Evolutionary conservation across 1,140 invertebrate species (phyloP).

Genomic region (Thaumetopoea pityocampa): DNA sequence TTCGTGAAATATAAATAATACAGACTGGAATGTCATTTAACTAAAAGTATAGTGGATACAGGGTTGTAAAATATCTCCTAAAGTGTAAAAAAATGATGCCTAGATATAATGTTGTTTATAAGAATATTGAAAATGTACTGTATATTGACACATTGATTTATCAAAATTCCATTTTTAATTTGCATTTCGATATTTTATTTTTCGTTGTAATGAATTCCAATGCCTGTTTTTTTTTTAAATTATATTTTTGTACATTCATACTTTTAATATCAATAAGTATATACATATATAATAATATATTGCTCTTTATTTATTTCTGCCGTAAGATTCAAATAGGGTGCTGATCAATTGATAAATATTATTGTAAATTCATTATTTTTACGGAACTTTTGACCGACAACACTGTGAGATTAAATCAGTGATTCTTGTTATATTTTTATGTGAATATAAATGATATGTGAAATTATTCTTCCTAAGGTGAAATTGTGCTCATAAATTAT

Average conservation of each 20-base stretch:
- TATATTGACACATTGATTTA: constrained; percentile 57
- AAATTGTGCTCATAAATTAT: constrained; percentile 68
- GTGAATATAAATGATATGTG: constrained; percentile 36
- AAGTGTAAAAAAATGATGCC: constrained; percentile 63
- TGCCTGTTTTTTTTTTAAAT: constrained; percentile 47
- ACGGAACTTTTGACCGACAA: constrained; percentile 3
- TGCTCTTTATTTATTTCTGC: constrained; percentile 7
- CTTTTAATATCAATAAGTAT: constrained; percentile 24
- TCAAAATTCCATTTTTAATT: constrained; percentile 58
- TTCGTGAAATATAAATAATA: constrained; percentile 7
- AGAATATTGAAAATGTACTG: constrained; percentile 55
- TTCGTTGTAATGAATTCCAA: constrained; percentile 49
- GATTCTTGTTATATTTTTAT: constrained; percentile 41
- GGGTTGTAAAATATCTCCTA: constrained; percentile 75
- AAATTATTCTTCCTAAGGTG: constrained; percentile 58
- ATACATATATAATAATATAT: constrained; percentile 17
- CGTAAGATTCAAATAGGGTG: constrained; percentile 14
- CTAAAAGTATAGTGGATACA: constrained; percentile 73
- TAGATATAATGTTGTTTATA: constrained; percentile 72
- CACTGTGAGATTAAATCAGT: constrained; percentile 31
- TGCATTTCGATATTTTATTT: constrained; percentile 53
- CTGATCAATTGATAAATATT: constrained; percentile 1
- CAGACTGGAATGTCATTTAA: constrained; percentile 55
- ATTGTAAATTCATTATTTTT: constrained; percentile 2
- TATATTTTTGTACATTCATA: constrained; percentile 53